A percentile compares a stretch with the other conserved stretches of the same genome.
These are phyloP conservation scores for Plusia festucae DNA, from an alignment of 2,888 invertebrate species.

Conservation along the genomic window DNA sequence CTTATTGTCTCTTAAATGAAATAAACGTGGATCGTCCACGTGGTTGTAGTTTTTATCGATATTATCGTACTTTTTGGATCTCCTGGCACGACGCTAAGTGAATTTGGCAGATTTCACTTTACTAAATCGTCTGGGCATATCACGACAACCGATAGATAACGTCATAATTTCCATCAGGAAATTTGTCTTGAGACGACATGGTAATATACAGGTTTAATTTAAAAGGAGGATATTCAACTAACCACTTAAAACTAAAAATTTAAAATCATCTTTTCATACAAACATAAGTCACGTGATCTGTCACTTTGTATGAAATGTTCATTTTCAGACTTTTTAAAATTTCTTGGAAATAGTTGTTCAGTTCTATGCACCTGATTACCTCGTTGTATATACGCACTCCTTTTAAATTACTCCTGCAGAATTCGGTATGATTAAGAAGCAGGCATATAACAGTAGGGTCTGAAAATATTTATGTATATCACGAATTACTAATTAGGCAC, in stretches of 20 bases:
- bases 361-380: no score
- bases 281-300: no score
- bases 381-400: no score
- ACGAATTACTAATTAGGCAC: conserved; percentile 22
- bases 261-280: no score
- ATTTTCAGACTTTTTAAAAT: no score
- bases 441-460: conserved; percentile 38
- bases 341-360: no score
- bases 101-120: not conserved
- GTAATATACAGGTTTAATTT: no score
- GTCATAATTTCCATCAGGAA: not conserved
- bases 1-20: not conserved
- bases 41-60: conserved; percentile 2
- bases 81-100: not conserved
- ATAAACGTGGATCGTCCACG: not conserved
- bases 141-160: not conserved
- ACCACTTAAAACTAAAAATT: no score
- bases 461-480: conserved; percentile 49
- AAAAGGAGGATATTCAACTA: no score
- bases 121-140: not conserved
- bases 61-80: not conserved
- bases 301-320: no score
- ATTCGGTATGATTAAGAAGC: conserved; percentile 22
- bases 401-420: no score
- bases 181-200: not conserved